Evolutionary conservation across 2,888 invertebrate species (phyloP), one percentile per base, ranked within the genome.

Genomic region (Lymantria monacha): DNA sequence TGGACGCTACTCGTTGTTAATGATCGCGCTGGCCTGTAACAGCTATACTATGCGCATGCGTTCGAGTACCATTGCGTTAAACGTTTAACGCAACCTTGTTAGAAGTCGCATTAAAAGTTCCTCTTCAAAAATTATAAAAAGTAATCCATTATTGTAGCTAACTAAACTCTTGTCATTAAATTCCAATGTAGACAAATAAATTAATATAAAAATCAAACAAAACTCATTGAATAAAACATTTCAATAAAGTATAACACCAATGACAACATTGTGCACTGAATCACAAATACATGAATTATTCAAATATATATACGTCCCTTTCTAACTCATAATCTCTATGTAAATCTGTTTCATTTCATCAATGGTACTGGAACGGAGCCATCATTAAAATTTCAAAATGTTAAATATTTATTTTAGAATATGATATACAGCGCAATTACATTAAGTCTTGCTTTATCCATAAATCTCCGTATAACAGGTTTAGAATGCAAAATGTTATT

Each of bases 241-340:
- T 46, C 40, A 47, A 53, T 47, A 53, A 63, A 51, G 58, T 56
- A 55, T 57, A 59, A 63, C 55, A 49, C 40, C 52, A 67, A 63
- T 73, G 69, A 71, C 73, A 69, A 57, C 69, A 66, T 64, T 76
- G 67, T 62, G 69, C 71, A 70, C 65, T 66, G 67, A 76, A 73
- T 77, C 74, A 70, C 72, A 62, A n/a, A 63, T 55, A 54, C 59
- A 72, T 80, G 74, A 80, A 81, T 81, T 66, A 81, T 82, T 77
- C 67, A 80, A 59, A 0, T 8, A 46, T 51, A 42, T 49, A 13
- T 52, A 22, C 22, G 1, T 71, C 73, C 57, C 71, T 50, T 48
- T 78, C 68, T 51, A 41, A 55, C 56, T 1, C 15, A 11, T 30
- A 38, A n/a, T 44, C 44, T 11, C 13, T 30, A n/a, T 12, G 40